phyloP scores from a whole-genome alignment of 92 coral and sea anemone genomes.

The Parazoanthus atlanticus region DNA sequence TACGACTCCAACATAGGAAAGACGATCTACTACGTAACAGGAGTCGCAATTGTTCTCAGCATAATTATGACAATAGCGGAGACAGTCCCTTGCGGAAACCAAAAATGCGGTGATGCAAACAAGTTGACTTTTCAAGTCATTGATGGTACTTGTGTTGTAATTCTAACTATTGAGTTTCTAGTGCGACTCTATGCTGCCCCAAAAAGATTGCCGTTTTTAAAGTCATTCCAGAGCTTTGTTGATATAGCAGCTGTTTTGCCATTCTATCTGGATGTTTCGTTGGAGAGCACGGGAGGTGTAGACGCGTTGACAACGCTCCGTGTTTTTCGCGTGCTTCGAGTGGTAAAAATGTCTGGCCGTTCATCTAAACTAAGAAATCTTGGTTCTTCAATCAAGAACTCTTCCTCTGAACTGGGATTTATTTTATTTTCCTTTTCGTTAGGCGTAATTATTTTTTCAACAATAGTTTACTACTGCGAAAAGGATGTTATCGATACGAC shows the following conservation, averaged over 20 bases:
- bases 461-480: slow-evolving; percentile 92
- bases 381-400: slow-evolving; percentile 86
- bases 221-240: slow-evolving; percentile 82
- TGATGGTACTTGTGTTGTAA: slow-evolving; percentile 87
- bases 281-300: slow-evolving; percentile 65
- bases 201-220: slow-evolving; percentile 72
- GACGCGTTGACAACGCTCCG: slow-evolving; percentile 79
- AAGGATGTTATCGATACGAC: slow-evolving; percentile 77
- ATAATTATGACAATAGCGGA: slow-evolving; percentile 81
- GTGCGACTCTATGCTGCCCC: slow-evolving; percentile 87
- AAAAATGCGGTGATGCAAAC: slow-evolving; percentile 75
- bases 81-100: slow-evolving; percentile 80
- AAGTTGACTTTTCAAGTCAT: slow-evolving; percentile 64
- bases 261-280: slow-evolving; percentile 76
- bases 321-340: slow-evolving; percentile 91
- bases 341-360: slow-evolving; percentile 88
- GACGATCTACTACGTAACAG: slow-evolving; percentile 66
- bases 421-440: slow-evolving; percentile 87
- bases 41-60: slow-evolving; percentile 81
- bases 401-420: slow-evolving; percentile 94
- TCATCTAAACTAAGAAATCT: slow-evolving; percentile 81
- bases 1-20: slow-evolving; percentile 65
- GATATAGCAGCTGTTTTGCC: slow-evolving; percentile 93
- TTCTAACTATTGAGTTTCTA: slow-evolving; percentile 82
- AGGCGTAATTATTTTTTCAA: slow-evolving; percentile 93